These are phyloP conservation scores for Tinea semifulvella DNA, from an alignment of 2,888 invertebrate species.

Conservation along the genomic window DNA sequence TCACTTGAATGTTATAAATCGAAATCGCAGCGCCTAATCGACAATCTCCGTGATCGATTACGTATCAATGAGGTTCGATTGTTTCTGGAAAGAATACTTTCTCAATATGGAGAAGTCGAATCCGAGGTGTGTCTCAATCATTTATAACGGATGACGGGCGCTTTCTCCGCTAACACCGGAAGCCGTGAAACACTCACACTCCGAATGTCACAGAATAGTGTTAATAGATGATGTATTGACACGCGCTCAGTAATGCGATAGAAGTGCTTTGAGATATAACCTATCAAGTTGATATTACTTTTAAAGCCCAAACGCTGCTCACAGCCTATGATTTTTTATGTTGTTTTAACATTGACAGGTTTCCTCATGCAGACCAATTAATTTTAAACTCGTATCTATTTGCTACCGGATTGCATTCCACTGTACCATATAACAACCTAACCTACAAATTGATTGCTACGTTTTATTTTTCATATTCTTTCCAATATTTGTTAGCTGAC, in stretches of 20 bases:
- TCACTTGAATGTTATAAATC: conserved; percentile 5
- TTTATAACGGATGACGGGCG: conserved; percentile 24
- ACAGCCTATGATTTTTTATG: no score
- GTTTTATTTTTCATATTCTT: no score
- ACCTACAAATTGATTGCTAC: no score
- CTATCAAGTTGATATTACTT: conserved; percentile 2
- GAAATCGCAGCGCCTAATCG: conserved; percentile 1
- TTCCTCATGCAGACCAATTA: no score
- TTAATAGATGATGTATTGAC: conserved; percentile 14
- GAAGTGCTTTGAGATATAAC: conserved; percentile 6
- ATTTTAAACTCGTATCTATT: no score
- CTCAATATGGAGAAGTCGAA: conserved; percentile 22
- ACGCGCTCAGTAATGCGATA: conserved; percentile 5
- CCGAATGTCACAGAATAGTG: conserved; percentile 9
- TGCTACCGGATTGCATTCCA: no score
- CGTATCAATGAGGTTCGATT: conserved; percentile 17
- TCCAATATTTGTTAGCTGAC: no score
- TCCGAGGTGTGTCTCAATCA: conserved; percentile 29
- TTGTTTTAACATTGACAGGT: no score
- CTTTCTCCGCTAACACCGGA: conserved; percentile 28
- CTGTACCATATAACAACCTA: no score
- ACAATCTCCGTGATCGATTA: conserved; percentile 9
- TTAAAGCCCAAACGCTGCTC: no score
- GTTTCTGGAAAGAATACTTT: conserved; percentile 5
- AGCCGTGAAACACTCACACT: conserved; percentile 20